phyloP scores from a whole-genome alignment of 2,888 invertebrate species.

The Chymomyza fuscimana region DNA sequence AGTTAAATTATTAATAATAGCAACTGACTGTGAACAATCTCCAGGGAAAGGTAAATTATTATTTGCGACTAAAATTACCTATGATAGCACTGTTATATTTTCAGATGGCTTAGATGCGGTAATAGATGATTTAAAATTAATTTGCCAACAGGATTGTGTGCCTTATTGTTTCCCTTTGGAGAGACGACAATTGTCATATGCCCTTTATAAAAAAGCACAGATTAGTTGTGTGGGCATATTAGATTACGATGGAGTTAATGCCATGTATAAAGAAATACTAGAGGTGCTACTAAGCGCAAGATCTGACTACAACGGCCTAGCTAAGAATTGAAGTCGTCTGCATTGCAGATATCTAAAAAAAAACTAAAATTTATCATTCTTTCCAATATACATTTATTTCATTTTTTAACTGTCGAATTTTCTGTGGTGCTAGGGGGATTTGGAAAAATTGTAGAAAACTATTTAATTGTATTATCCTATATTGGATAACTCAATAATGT shows the following conservation, averaged over 20 bases:
- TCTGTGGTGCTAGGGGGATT: neutral
- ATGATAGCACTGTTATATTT: slow-evolving; percentile 18
- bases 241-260: slow-evolving; percentile 84
- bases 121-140: slow-evolving; percentile 80
- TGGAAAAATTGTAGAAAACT: no score
- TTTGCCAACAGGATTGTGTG: slow-evolving; percentile 81
- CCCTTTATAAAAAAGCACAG: slow-evolving; percentile 82
- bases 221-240: slow-evolving; percentile 84
- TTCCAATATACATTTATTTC: neutral
- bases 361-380: neutral
- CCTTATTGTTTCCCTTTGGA: slow-evolving; percentile 83
- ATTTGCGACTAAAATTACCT: neutral
- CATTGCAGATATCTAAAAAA: neutral
- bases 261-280: slow-evolving; percentile 61
- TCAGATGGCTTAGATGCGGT: slow-evolving; percentile 83
- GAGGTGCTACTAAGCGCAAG: slow-evolving; percentile 55
- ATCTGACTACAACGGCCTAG: slow-evolving; percentile 42
- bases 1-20: slow-evolving; percentile 83
- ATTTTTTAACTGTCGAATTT: neutral
- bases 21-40: slow-evolving; percentile 83
- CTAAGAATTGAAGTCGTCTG: slow-evolving; percentile 31
- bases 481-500: no score
- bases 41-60: slow-evolving; percentile 55
- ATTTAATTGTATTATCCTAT: no score
- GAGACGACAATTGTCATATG: slow-evolving; percentile 82